phyloP scores from a whole-genome alignment of 2,113 vertebrate species.

The Cygnus buccinator region DNA sequence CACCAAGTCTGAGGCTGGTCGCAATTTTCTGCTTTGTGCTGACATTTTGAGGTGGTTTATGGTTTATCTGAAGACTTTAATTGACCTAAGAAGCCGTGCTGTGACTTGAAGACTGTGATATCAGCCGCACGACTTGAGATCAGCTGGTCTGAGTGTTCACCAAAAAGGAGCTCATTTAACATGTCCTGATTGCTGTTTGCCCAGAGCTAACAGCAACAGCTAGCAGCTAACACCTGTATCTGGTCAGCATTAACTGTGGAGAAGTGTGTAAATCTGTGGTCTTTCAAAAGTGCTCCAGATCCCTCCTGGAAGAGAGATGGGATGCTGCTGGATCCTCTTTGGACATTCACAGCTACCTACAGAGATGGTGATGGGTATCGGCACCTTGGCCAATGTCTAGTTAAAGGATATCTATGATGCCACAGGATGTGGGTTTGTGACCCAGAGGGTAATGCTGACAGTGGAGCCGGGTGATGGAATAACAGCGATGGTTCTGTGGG shows the following conservation, averaged over 20 bases:
- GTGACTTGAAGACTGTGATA: not conserved
- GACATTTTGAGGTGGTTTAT: not conserved
- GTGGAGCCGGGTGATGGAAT: not conserved
- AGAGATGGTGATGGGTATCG: not conserved
- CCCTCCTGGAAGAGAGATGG: not conserved
- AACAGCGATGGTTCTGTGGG: not conserved
- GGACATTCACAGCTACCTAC: not conserved
- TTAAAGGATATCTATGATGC: not conserved
- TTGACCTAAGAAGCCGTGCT: not conserved
- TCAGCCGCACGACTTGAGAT: not conserved
- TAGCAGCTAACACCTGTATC: not conserved
- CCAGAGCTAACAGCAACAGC: not conserved
- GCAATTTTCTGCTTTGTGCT: not conserved
- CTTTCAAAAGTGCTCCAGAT: not conserved
- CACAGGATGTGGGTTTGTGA: not conserved
- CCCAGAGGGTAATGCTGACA: not conserved
- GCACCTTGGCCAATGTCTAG: not conserved
- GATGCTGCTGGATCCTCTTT: not conserved
- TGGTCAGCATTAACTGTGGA: not conserved
- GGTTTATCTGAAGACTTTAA: not conserved
- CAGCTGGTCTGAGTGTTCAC: not conserved
- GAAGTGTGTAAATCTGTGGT: not conserved
- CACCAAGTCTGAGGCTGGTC: not conserved
- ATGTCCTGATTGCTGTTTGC: not conserved
- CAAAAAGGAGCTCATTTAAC: not conserved